Evolutionary conservation across 1,140 invertebrate species (phyloP).

Genomic region (Gryon sp.): DNA sequence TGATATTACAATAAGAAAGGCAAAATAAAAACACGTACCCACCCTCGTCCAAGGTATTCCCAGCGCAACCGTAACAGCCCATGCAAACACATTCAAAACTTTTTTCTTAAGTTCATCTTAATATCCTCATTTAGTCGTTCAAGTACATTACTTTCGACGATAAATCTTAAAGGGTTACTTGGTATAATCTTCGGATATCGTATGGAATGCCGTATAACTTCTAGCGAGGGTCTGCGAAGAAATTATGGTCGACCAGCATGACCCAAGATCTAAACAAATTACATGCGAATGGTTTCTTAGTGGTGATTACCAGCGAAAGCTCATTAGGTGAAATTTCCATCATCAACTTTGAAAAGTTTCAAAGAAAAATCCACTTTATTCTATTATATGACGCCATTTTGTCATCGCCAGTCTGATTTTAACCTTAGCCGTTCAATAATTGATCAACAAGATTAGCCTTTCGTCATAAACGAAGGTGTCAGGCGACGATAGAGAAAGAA

Average conservation of each 20-base stretch:
- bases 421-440: slow-evolving; percentile 53
- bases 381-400: too few species aligned
- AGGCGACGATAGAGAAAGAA: slow-evolving; percentile 46
- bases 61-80: too few species aligned
- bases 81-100: too few species aligned
- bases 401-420: too few species aligned
- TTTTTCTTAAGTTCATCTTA: slow-evolving; percentile 10
- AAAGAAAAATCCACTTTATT: too few species aligned
- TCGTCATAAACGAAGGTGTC: too few species aligned
- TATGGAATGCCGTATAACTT: slow-evolving; percentile 40
- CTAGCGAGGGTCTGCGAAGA: slow-evolving; percentile 42
- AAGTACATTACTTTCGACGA: slow-evolving; percentile 19
- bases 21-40: too few species aligned
- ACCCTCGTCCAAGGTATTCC: too few species aligned
- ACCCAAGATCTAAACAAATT: slow-evolving; percentile 75
- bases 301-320: slow-evolving; percentile 74
- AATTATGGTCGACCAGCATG: slow-evolving; percentile 70
- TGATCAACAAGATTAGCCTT: slow-evolving; percentile 64
- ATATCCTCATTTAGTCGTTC: slow-evolving; percentile 26
- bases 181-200: slow-evolving; percentile 33
- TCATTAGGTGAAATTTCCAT: slow-evolving; percentile 64
- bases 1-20: too few species aligned
- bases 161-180: slow-evolving; percentile 41
- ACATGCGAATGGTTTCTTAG: slow-evolving; percentile 74
- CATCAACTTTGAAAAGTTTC: too few species aligned